A percentile compares a stretch with the other conserved stretches of the same genome.
phyloP scores from a whole-genome alignment of 2,888 invertebrate species.

The Syrista parreyssii region DNA sequence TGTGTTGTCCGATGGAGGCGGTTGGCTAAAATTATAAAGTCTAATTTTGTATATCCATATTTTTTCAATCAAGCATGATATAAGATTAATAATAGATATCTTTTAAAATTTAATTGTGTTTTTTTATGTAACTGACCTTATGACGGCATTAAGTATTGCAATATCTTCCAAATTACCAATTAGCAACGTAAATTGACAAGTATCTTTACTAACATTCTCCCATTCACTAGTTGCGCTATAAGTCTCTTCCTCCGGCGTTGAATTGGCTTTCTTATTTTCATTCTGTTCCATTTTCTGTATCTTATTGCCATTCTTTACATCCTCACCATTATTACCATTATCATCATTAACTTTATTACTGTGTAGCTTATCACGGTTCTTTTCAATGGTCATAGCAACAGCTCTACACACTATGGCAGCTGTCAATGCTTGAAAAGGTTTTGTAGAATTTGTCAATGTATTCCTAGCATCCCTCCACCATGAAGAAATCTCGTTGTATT shows the following conservation, averaged over 20 bases:
- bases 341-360: constrained; percentile 34
- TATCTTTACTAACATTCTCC: constrained; percentile 87
- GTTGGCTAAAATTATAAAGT: constrained; percentile 42
- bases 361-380: constrained; percentile 55
- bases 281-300: constrained; percentile 50
- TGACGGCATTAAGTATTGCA: constrained; percentile 80
- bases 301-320: constrained; percentile 40
- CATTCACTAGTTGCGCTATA: constrained; percentile 68
- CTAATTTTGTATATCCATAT: neutral
- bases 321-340: constrained; percentile 42
- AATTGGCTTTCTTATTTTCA: constrained; percentile 61
- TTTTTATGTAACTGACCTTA: constrained; percentile 56
- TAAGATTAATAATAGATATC: neutral
- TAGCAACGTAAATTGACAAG: constrained; percentile 87
- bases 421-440: constrained; percentile 82
- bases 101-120: constrained; percentile 5
- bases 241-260: constrained; percentile 67
- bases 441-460: constrained; percentile 77
- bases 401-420: constrained; percentile 86
- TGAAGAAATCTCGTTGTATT: constrained; percentile 77
- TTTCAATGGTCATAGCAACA: constrained; percentile 72
- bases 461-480: constrained; percentile 88
- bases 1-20: constrained; percentile 46
- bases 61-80: neutral
- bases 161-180: constrained; percentile 92